Percentiles rank a stretch among this genome's conserved stretches.
phyloP scores from a whole-genome alignment of 2,888 invertebrate genomes.

The Stenurella melanura region DNA sequence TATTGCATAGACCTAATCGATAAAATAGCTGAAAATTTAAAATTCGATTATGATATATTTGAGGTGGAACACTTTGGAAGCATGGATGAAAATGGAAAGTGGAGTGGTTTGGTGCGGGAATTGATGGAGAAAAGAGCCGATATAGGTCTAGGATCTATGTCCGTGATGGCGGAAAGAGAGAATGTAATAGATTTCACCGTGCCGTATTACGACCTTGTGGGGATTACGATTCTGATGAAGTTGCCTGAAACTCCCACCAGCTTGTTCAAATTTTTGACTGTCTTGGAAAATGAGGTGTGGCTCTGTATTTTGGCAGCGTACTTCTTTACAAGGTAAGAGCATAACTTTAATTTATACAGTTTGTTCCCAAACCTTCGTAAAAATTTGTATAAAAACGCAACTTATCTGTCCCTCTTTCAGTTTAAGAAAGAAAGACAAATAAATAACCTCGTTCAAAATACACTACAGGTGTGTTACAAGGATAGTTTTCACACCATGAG shows the following conservation, averaged over 20 bases:
- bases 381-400: too few species aligned
- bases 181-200: conserved; percentile 98
- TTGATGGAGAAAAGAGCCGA: conserved; percentile 83
- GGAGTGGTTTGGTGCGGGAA: conserved; percentile 76
- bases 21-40: conserved; percentile 87
- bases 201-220: conserved; percentile 98
- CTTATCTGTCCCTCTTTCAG: too few species aligned
- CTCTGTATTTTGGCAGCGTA: conserved; percentile 95
- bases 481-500: too few species aligned
- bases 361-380: too few species aligned
- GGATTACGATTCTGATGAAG: conserved; percentile 96
- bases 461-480: too few species aligned
- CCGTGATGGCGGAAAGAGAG: conserved; percentile 98
- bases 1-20: conserved; percentile 97
- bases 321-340: conserved; percentile 88
- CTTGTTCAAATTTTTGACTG: conserved; percentile 96
- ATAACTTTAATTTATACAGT: not conserved
- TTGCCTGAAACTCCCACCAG: conserved; percentile 92
- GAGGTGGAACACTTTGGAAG: conserved; percentile 91
- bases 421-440: too few species aligned
- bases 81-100: conserved; percentile 87
- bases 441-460: too few species aligned
- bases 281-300: conserved; percentile 97
- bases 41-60: conserved; percentile 93
- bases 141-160: conserved; percentile 93